Evolutionary conservation across 2,888 invertebrate species (phyloP).

Genomic region (Pandemis cinnamomeana): DNA sequence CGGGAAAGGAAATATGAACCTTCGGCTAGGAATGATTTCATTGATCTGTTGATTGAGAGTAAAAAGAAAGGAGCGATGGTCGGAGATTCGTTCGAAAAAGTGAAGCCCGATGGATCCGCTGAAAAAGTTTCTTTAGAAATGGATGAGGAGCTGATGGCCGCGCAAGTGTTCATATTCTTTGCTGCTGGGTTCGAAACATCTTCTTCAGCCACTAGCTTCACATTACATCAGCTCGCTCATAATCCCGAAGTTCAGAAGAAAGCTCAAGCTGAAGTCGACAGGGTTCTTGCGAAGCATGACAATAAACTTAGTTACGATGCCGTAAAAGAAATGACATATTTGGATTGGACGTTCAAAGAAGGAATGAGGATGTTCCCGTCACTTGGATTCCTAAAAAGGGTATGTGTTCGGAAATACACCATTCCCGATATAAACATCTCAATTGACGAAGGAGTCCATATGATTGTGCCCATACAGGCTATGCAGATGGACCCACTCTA

Average conservation of each 20-base stretch:
- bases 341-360: conserved; percentile 65
- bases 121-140: conserved; percentile 55
- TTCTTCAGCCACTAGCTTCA: conserved; percentile 70
- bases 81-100: conserved; percentile 54
- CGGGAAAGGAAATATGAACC: conserved; percentile 58
- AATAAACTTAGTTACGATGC: conserved; percentile 65
- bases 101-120: conserved; percentile 43
- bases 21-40: conserved; percentile 62
- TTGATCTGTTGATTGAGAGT: conserved; percentile 61
- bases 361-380: conserved; percentile 67
- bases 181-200: conserved; percentile 80
- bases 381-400: conserved; percentile 54
- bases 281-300: conserved; percentile 55
- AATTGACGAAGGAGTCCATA: conserved; percentile 42
- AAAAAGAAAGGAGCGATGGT: conserved; percentile 54
- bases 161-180: conserved; percentile 70
- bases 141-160: conserved; percentile 58
- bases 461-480: conserved; percentile 35
- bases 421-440: conserved; percentile 56
- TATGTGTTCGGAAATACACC: conserved; percentile 53
- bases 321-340: conserved; percentile 66
- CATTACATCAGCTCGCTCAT: conserved; percentile 67
- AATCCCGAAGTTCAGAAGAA: conserved; percentile 61
- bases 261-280: conserved; percentile 62
- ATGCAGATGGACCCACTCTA: conserved; percentile 45